Conservation (phyloP, 2,113 vertebrate genomes). For the Chaetodon trifascialis region DNA sequence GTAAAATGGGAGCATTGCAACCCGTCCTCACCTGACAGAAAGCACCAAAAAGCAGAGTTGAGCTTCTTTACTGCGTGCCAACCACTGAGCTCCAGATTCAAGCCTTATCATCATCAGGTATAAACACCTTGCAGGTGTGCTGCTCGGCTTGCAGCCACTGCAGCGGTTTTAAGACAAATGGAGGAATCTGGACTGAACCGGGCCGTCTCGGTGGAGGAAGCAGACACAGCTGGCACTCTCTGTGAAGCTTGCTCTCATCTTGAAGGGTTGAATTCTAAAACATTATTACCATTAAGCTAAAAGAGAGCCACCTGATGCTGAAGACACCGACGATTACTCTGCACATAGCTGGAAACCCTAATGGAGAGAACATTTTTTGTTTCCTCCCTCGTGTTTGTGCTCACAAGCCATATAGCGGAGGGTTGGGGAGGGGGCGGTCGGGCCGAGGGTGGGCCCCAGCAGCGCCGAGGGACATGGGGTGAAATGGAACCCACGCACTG, state of each 20-base stretch:
- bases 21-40: no score
- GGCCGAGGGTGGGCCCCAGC: background rate
- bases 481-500: constrained; percentile 73
- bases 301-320: background rate
- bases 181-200: background rate
- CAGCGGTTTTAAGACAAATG: background rate
- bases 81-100: background rate
- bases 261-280: background rate
- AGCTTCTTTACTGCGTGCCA: no score
- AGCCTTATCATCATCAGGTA: background rate
- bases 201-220: background rate
- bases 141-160: background rate
- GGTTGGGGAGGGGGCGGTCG: background rate
- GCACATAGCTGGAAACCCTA: no score
- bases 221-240: constrained; percentile 11
- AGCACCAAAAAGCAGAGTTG: no score
- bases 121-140: background rate
- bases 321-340: background rate
- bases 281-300: background rate
- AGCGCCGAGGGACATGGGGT: constrained; percentile 53
- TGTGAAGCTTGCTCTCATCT: background rate
- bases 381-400: constrained; percentile 23
- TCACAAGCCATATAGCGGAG: constrained; percentile 7
- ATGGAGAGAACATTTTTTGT: background rate
- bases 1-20: no score